Evolutionary conservation across 2,113 vertebrate species (phyloP), one percentile per base, ranked within the genome.

Genomic region (Otis tarda): DNA sequence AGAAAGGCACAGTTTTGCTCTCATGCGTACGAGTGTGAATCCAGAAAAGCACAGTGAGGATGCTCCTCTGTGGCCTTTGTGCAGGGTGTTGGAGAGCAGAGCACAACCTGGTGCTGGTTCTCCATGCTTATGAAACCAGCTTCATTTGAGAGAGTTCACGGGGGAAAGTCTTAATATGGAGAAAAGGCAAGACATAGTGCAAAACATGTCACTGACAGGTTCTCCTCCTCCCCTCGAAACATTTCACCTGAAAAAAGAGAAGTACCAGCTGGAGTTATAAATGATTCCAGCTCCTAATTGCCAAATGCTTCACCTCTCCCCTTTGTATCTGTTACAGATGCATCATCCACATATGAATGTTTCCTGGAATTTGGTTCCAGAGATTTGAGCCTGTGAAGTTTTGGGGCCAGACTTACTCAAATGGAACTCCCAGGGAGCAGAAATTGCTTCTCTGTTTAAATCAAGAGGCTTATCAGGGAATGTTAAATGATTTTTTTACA

Each of bases 291-390:
- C 55, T 94, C 75, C 41, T 75, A 92, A 94, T 81, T 95, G 73
- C 87, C 95, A 84, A 96, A 94, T 94, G 79, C 65, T 91, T 94
- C 85, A 65, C 83, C 87, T 96, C 89, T 97, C 89, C 82, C 81
- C 79, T 91, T 85, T 95, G 68, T 96, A 82, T 95, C 93, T 95
- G 90, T 95, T 96, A 77, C 88, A 95, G 88, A 95, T 97, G 93
- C 79, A 93, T 97, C 90, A 95, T 93, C 70, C 71, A 68, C 90
- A 95, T 94, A 91, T 75, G 89, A 94, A 89, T 55, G 81, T 95
- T 96, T 95, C 93, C 94, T 94, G 96, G 92, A 95, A 96, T 92
- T 87, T 91, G 24, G 45, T 97, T 97, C 78, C 86, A 95, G 94
- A 92, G 89, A 95, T 97, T 96, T 89, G 81, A 97, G 91, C 70